Evolutionary conservation across 2,888 invertebrate genomes (phyloP).

Genomic region (Lasioglossum villosulum): DNA sequence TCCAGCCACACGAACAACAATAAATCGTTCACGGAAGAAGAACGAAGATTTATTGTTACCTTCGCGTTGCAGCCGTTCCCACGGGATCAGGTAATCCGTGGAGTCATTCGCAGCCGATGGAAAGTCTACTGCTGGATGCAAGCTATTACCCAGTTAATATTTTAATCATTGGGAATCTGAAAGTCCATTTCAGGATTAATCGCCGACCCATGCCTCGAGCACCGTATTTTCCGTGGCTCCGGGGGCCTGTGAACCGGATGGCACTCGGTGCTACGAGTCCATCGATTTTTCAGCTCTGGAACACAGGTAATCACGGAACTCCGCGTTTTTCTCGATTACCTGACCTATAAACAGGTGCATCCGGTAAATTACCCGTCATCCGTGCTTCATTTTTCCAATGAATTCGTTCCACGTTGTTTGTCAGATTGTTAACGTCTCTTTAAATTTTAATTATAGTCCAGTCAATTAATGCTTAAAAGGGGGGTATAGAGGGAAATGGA

Average conservation of each 20-base stretch:
- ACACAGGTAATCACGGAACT: neutral
- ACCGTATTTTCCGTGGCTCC: constrained; percentile 1
- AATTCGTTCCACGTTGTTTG: neutral
- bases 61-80: neutral
- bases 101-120: constrained; percentile 6
- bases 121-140: constrained; percentile 1
- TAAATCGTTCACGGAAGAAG: neutral
- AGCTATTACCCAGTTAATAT: constrained; percentile 13
- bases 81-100: neutral
- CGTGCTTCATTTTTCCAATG: neutral
- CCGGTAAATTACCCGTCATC: neutral
- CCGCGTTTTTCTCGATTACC: neutral
- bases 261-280: neutral
- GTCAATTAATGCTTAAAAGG: no score
- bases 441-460: no score
- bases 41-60: neutral
- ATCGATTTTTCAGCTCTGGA: neutral
- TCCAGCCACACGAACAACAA: neutral
- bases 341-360: neutral
- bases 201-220: neutral
- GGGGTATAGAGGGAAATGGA: no score
- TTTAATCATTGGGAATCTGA: constrained; percentile 11
- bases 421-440: no score
- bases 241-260: constrained; percentile 10
- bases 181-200: neutral